These are phyloP conservation scores for Hormaphis cornu DNA, from an alignment of 1,140 invertebrate genomes.

Conservation along the genomic window DNA sequence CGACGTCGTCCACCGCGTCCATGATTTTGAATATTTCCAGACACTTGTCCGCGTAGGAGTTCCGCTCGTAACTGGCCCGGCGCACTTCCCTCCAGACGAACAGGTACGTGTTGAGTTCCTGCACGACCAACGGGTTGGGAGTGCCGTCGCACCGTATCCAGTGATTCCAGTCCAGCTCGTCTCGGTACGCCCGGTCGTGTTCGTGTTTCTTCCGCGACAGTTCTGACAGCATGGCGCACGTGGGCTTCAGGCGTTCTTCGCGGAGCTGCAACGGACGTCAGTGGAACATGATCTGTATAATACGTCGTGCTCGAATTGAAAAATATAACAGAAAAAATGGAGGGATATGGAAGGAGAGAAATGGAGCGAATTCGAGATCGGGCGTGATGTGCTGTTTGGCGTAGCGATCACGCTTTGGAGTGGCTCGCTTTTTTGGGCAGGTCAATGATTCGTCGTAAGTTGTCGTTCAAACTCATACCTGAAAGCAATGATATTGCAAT, in stretches of 20 bases:
- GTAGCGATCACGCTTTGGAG: too few relatives aligned
- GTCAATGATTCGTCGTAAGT: too few relatives aligned
- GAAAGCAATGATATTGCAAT: too few relatives aligned
- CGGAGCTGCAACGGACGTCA: neutral
- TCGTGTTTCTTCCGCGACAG: conserved; percentile 27
- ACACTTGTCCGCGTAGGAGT: conserved; percentile 40
- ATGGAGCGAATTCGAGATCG: too few relatives aligned
- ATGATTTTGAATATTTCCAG: conserved; percentile 43
- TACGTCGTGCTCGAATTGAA: neutral
- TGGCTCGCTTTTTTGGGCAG: too few relatives aligned
- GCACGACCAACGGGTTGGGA: conserved; percentile 49
- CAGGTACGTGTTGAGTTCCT: conserved; percentile 53
- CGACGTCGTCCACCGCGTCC: conserved; percentile 44
- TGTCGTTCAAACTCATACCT: too few relatives aligned
- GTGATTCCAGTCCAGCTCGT: conserved; percentile 47
- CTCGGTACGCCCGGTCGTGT: conserved; percentile 27
- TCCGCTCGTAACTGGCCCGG: conserved; percentile 44
- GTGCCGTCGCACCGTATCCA: conserved; percentile 54
- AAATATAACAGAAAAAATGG: neutral
- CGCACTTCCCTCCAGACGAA: conserved; percentile 49
- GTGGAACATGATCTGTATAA: too few relatives aligned
- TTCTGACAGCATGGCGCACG: neutral
- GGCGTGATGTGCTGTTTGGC: too few relatives aligned
- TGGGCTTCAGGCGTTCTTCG: neutral
- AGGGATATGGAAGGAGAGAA: neutral